Base-by-base conservation (phyloP, 2,797 vertebrate species). In the Cyprinella venusta region DNA sequence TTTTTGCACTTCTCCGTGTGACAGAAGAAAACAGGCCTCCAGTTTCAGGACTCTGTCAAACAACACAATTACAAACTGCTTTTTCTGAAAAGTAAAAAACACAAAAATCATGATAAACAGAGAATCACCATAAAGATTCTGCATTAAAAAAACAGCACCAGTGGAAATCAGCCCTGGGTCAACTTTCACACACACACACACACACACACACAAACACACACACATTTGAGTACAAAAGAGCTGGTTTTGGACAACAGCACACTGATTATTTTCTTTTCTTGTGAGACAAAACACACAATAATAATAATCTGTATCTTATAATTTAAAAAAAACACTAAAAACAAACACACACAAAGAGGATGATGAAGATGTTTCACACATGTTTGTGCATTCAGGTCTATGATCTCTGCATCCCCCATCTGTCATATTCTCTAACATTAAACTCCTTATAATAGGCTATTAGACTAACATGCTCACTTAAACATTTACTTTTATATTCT, bases 1-100 rank as follows among this genome's bases (percentile, higher is more conserved):
- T 24, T 87, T 92, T 91, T 90, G 83, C 92, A 90, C 50, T 79
- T 26, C 9, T 84, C 92, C 64, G 85, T 86, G 91, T 92, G 90
- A 90, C 92, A 89, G 93, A 92, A 93, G 91, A 6, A 93, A 94
- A 94, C 92, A 92, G 93, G 90, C 91, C 92, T 36, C 56, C 16
- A 54, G 19, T 4, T 38, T 42, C 33, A 91, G 91, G 90, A 94
- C 88, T 71, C 90, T 88, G 90, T 92, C 93, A 90, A 90, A 87
- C 90, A 90, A 92, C 91, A 87, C 91, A 92, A 87, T 86, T 92
- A 93, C 90, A 86, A 92, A 92, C 90, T 89, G 91, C 91, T 88
- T 91, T 91, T 91, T 82, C 76, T 59, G 26, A 67, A 87, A 90
- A 91, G 92, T 89, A 90, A 88, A 87, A 90, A 87, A 88, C 86